Conservation (phyloP, 2,113 vertebrate genomes). For the Corvus hawaiiensis region DNA sequence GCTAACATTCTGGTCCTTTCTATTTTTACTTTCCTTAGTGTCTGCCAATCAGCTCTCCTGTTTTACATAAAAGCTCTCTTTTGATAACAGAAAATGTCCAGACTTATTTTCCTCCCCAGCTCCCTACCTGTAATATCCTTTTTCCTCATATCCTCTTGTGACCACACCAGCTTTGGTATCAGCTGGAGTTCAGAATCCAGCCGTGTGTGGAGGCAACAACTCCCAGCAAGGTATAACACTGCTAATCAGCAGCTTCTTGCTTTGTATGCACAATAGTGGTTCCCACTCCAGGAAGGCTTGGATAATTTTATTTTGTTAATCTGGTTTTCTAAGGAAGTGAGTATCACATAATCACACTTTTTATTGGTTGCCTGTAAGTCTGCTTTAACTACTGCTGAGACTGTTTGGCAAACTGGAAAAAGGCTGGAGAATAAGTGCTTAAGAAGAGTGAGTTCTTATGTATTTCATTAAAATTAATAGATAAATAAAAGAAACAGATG, state of each 20-base stretch:
- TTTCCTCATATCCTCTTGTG: not conserved
- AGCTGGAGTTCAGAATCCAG: not conserved
- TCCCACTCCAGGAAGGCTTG: not conserved
- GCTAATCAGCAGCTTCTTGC: not conserved
- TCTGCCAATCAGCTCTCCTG: not conserved
- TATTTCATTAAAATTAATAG: not conserved
- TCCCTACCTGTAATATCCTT: not conserved
- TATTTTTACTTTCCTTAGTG: not conserved
- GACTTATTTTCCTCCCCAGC: not conserved
- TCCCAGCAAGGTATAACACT: not conserved
- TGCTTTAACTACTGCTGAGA: not conserved
- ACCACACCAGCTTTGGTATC: not conserved
- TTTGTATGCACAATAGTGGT: not conserved
- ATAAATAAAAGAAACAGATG: not conserved
- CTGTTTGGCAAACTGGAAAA: not conserved
- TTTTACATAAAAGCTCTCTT: not conserved
- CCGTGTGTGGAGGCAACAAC: not conserved
- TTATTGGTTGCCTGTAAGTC: not conserved
- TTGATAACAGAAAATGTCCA: not conserved
- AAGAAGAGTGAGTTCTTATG: not conserved
- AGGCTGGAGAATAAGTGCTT: not conserved
- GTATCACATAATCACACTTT: not conserved
- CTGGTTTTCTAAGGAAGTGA: not conserved
- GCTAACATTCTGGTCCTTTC: not conserved
- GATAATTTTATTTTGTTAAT: slow-evolving; percentile 3